Percentiles rank a stretch among this genome's conserved stretches.
Conservation (phyloP, 1,140 invertebrate genomes). For the Andricus grossulariae region DNA sequence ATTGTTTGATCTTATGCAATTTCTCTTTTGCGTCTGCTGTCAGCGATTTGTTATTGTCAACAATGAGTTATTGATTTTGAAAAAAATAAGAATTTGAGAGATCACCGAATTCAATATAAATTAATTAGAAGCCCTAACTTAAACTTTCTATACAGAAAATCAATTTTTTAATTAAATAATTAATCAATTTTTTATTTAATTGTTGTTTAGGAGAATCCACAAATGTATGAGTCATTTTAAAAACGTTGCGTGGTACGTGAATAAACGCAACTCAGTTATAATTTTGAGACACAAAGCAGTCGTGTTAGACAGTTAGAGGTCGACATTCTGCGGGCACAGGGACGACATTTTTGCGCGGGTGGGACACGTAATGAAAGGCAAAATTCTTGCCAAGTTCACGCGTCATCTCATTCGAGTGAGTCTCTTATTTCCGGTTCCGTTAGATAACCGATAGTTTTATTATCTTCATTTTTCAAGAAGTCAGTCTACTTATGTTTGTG, state of each 20-base stretch:
- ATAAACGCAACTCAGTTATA: too few species aligned
- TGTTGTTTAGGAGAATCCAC: too few species aligned
- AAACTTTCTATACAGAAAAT: too few species aligned
- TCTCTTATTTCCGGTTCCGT: conserved; percentile 10
- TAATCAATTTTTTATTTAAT: too few species aligned
- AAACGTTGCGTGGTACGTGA: too few species aligned
- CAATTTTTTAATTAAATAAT: too few species aligned
- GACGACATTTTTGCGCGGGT: conserved; percentile 23
- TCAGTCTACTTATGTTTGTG: too few species aligned
- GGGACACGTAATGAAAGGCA: conserved; percentile 6
- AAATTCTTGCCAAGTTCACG: conserved; percentile 25
- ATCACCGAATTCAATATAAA: too few species aligned
- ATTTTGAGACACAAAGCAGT: conserved; percentile 12
- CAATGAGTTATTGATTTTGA: conserved; percentile 26
- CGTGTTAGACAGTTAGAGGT: conserved; percentile 18
- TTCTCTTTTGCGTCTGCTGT: background rate
- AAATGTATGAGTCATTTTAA: too few species aligned
- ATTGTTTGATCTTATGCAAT: background rate
- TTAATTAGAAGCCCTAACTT: too few species aligned
- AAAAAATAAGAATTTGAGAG: background rate
- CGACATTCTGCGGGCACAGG: conserved; percentile 24
- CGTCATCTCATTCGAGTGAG: background rate
- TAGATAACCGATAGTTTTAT: background rate
- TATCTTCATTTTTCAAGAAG: too few species aligned
- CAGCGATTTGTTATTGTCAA: conserved; percentile 11